Conservation (phyloP, 2,113 vertebrate genomes). For the Nymphicus hollandicus region DNA sequence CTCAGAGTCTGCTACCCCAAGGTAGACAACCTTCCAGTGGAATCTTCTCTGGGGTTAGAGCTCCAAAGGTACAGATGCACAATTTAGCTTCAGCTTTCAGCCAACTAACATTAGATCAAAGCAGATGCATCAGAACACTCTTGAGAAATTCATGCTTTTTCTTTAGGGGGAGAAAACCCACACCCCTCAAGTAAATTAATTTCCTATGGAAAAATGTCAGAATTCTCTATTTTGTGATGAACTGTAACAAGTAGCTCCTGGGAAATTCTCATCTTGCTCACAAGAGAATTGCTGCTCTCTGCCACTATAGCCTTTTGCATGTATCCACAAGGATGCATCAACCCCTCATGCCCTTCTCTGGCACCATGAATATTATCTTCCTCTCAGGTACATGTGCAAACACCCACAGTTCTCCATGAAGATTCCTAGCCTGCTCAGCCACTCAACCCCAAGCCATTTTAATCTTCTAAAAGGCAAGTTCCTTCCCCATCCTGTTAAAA, state of each 20-base stretch:
- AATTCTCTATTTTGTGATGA: background rate
- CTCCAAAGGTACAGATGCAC: background rate
- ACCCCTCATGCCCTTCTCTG: background rate
- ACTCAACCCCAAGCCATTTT: background rate
- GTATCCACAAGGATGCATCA: fast-evolving
- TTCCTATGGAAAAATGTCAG: background rate
- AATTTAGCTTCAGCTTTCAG: background rate
- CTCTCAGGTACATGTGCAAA: background rate
- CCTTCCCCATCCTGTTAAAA: background rate
- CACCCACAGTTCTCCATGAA: background rate
- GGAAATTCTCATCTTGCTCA: background rate
- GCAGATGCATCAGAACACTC: background rate
- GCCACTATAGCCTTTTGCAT: background rate
- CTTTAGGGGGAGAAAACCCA: background rate
- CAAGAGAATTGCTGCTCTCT: background rate
- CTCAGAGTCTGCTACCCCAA: background rate
- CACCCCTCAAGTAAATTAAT: background rate
- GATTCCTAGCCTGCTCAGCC: background rate
- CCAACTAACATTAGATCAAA: background rate
- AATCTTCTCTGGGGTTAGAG: background rate
- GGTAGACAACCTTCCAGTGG: background rate
- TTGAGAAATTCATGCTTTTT: background rate
- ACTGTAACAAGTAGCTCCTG: background rate
- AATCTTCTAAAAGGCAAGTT: background rate
- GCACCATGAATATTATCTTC: background rate